Conservation (phyloP, 2,797 vertebrate species). For the Otolemur crassicaudatus region DNA sequence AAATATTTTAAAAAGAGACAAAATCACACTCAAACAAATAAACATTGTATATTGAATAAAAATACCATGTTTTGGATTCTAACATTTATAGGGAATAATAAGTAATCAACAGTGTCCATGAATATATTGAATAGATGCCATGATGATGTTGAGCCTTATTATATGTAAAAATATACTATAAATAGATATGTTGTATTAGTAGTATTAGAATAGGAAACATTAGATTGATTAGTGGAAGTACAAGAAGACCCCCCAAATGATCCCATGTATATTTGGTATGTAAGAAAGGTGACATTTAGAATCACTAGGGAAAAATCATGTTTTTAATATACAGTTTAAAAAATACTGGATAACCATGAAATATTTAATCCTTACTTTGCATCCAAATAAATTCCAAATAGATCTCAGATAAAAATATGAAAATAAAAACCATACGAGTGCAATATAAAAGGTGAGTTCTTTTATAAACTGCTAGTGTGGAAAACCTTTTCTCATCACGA, state of each 20-base stretch:
- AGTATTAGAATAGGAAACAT: neutral
- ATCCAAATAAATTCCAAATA: neutral
- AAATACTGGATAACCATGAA: neutral
- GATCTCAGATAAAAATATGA: slow-evolving; percentile 23
- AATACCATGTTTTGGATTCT: neutral
- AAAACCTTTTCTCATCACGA: neutral
- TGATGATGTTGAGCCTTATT: neutral
- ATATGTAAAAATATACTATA: neutral
- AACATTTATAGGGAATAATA: neutral
- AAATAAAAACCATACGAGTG: neutral
- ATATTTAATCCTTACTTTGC: neutral
- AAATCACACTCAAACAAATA: neutral
- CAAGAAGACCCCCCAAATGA: neutral
- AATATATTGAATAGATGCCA: neutral
- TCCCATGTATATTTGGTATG: neutral
- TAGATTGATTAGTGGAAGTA: neutral
- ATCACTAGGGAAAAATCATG: neutral
- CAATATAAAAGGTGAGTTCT: neutral
- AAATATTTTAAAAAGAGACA: neutral
- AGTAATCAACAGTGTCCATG: neutral
- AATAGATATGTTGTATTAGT: neutral
- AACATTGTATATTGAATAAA: neutral
- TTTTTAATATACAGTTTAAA: neutral
- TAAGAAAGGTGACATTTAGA: neutral
- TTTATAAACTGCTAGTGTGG: neutral